These are phyloP conservation scores for human DNA, from an alignment of 2,113 vertebrate genomes.

Conservation along the genomic window GRCh38 chr18:1586001-1586500, in stretches of 20 bases:
- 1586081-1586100: constrained; percentile 70
- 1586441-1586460: neutral
- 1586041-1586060: neutral
- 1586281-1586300: neutral
- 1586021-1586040: neutral
- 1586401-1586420: neutral
- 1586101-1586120: constrained; percentile 23
- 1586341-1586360: neutral
- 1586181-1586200: constrained; percentile 17
- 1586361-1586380: neutral
- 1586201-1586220: neutral
- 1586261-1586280: neutral
- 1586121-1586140: neutral
- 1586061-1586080: constrained; percentile 57
- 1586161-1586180: neutral
- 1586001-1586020: neutral
- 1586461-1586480: neutral
- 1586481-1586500: neutral
- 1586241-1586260: neutral
- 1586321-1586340: constrained; percentile 26
- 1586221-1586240: neutral
- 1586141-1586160: neutral
- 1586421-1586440: neutral
- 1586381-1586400: neutral
- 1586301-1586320: neutral